These are phyloP conservation scores for Acanthurus lineatus DNA, from an alignment of 2,797 vertebrate genomes.

Conservation along the genomic window DNA sequence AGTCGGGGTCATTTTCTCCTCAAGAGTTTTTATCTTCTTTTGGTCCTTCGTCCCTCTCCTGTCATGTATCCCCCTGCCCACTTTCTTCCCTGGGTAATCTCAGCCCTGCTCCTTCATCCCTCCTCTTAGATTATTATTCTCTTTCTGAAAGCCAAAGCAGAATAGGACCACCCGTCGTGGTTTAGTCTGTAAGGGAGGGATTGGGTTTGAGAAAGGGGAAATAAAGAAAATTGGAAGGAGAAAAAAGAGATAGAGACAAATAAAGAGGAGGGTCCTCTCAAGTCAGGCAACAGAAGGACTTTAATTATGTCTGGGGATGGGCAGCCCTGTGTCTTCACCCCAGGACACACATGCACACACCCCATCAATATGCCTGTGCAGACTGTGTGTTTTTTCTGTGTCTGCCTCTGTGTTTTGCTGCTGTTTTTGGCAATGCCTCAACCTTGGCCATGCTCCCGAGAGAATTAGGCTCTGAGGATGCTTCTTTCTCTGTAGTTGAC, in stretches of 20 bases:
- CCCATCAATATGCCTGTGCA: slow-evolving; percentile 35
- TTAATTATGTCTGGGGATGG: slow-evolving; percentile 69
- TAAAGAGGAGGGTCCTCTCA: slow-evolving; percentile 36
- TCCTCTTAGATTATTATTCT: slow-evolving; percentile 49
- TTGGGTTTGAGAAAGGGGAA: slow-evolving; percentile 19
- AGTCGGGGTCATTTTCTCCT: slow-evolving; percentile 50
- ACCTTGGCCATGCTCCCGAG: slow-evolving; percentile 40
- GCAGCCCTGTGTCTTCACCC: slow-evolving; percentile 54
- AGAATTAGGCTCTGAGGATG: slow-evolving; percentile 26
- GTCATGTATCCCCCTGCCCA: slow-evolving; percentile 48
- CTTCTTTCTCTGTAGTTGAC: slow-evolving; percentile 42
- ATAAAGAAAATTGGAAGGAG: slow-evolving; percentile 17
- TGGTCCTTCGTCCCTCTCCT: slow-evolving; percentile 42
- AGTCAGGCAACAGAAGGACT: slow-evolving; percentile 56
- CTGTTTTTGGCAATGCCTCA: slow-evolving; percentile 39
- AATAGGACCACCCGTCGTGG: slow-evolving; percentile 43
- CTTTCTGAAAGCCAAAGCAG: slow-evolving; percentile 31
- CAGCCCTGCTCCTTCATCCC: slow-evolving; percentile 21
- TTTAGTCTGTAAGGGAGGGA: slow-evolving; percentile 28
- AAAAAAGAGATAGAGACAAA: slow-evolving; percentile 21
- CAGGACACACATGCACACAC: slow-evolving; percentile 35
- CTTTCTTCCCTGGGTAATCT: slow-evolving; percentile 41
- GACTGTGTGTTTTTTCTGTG: slow-evolving; percentile 16
- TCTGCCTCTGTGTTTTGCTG: slow-evolving; percentile 31
- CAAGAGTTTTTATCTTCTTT: slow-evolving; percentile 46